Percentiles rank a stretch among this genome's conserved stretches.
phyloP scores from a whole-genome alignment of 2,888 invertebrate genomes.

The Nebria brevicollis region DNA sequence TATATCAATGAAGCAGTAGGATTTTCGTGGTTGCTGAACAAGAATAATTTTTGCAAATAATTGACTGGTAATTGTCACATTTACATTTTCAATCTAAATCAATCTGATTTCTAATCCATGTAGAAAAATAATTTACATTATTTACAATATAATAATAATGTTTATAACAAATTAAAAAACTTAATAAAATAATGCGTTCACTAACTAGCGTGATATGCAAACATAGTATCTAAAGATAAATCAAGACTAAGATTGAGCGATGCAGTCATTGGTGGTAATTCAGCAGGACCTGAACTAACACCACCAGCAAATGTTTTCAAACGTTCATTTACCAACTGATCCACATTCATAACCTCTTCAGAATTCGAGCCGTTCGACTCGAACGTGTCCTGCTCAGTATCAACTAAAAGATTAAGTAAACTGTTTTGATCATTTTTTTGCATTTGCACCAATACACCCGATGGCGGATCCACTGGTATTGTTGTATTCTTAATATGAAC shows the following conservation, averaged over 20 bases:
- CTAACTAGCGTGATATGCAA: constrained; percentile 58
- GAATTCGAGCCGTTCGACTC: constrained; percentile 58
- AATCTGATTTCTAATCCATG: no score
- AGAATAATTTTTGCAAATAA: no score
- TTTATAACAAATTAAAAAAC: neutral
- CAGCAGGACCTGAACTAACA: constrained; percentile 53
- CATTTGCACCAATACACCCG: neutral
- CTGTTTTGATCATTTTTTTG: constrained; percentile 31
- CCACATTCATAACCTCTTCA: constrained; percentile 62
- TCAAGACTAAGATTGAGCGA: constrained; percentile 55
- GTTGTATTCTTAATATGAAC: neutral
- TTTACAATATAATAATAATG: no score
- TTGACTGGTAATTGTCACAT: no score
- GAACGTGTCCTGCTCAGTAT: constrained; percentile 54
- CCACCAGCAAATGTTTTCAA: constrained; percentile 61
- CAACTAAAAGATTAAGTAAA: constrained; percentile 44
- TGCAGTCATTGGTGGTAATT: constrained; percentile 48
- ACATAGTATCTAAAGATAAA: constrained; percentile 57
- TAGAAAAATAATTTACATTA: no score
- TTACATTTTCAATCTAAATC: no score
- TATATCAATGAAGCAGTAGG: no score
- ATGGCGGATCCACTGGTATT: neutral
- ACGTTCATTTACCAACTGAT: constrained; percentile 62
- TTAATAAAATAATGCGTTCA: constrained; percentile 3
- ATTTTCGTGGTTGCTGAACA: no score